A percentile compares a stretch with the other conserved stretches of the same genome.
phyloP scores from a whole-genome alignment of 2,888 invertebrate genomes.

The Incurvaria masculella region DNA sequence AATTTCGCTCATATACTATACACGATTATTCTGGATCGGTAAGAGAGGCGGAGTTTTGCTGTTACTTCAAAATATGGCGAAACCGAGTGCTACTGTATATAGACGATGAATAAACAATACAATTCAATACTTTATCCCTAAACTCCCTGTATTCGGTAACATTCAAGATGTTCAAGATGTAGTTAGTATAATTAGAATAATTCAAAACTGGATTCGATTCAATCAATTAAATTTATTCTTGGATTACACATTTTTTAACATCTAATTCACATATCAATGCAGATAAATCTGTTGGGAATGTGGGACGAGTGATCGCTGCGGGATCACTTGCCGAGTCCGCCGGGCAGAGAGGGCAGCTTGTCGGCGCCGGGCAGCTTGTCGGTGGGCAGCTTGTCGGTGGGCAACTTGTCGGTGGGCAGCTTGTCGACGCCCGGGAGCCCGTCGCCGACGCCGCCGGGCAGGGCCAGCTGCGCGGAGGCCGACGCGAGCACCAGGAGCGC shows the following conservation, averaged over 20 bases:
- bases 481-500: slow-evolving; percentile 30
- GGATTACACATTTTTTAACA: background rate
- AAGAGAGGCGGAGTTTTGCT: too few species aligned
- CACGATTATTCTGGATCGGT: too few species aligned
- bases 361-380: slow-evolving; percentile 20
- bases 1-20: too few species aligned
- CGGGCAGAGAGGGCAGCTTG: slow-evolving; percentile 16
- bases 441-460: slow-evolving; percentile 21
- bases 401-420: too few species aligned
- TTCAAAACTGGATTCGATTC: background rate
- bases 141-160: too few species aligned
- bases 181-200: background rate
- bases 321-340: background rate
- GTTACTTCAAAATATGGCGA: too few species aligned
- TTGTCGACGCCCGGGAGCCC: slow-evolving; percentile 19
- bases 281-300: background rate
- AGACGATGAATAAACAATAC: too few species aligned
- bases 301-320: background rate
- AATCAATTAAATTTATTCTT: background rate
- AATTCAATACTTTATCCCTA: too few species aligned
- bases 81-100: too few species aligned
- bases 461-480: slow-evolving; percentile 21
- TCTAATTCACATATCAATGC: background rate
- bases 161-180: too few species aligned
- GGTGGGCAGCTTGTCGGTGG: too few species aligned